Percentiles rank a stretch among this genome's conserved stretches.
Conservation (phyloP, 1,140 invertebrate species). For the Saccostrea glomerata region DNA sequence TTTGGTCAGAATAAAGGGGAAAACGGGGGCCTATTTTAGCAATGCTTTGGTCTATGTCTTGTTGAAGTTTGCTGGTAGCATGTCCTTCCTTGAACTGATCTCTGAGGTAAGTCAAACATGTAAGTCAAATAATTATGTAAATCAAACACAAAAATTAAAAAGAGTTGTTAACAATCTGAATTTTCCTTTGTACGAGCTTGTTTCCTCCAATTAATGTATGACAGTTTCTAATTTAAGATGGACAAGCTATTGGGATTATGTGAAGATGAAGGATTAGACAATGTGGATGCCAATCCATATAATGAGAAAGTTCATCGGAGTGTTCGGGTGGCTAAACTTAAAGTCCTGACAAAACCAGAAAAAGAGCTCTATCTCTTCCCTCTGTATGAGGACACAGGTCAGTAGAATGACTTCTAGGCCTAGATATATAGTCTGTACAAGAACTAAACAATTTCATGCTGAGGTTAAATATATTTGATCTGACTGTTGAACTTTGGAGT, state of each 20-base stretch:
- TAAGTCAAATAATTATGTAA: not conserved
- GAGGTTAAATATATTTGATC: too few species aligned
- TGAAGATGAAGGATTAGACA: not conserved
- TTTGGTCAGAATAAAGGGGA: not conserved
- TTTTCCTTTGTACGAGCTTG: not conserved
- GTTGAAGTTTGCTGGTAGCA: not conserved
- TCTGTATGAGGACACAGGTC: constrained; percentile 15
- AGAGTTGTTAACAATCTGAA: not conserved
- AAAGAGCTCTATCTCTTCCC: not conserved
- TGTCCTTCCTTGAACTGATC: not conserved
- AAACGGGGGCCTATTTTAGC: not conserved
- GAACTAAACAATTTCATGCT: too few species aligned
- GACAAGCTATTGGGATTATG: not conserved
- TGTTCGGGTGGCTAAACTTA: not conserved
- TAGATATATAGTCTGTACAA: too few species aligned
- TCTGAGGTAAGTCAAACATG: not conserved
- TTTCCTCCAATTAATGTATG: too few species aligned
- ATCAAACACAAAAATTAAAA: not conserved
- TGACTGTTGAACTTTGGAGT: too few species aligned
- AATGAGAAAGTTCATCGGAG: not conserved
- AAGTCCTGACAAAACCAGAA: not conserved
- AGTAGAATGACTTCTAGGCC: not conserved
- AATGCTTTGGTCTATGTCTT: constrained; percentile 9
- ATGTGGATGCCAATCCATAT: constrained; percentile 12
- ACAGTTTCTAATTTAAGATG: not conserved